Percentiles rank a stretch among this genome's conserved stretches.
These are phyloP conservation scores for Malurus melanocephalus DNA, from an alignment of 2,113 vertebrate species.

Conservation along the genomic window DNA sequence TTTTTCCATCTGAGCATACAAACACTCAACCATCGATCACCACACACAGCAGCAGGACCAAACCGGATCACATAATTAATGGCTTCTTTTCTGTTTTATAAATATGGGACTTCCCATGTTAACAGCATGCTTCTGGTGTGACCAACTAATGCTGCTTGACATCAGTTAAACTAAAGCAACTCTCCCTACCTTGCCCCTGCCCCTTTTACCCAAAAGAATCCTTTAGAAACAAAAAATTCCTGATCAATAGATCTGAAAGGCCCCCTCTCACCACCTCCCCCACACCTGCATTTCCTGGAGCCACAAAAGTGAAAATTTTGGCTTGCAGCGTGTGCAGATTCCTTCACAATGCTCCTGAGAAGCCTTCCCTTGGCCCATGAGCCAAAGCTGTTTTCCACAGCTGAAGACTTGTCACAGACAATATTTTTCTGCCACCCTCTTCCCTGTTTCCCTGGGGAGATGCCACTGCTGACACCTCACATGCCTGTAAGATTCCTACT, in stretches of 20 bases:
- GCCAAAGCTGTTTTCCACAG: background rate
- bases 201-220: background rate
- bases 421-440: background rate
- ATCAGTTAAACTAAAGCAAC: background rate
- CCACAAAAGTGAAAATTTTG: background rate
- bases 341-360: background rate
- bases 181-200: background rate
- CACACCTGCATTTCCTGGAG: background rate
- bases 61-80: background rate
- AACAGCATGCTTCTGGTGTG: accelerated
- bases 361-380: background rate
- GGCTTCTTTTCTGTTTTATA: background rate
- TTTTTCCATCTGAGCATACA: background rate
- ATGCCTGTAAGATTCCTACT: background rate
- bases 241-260: background rate
- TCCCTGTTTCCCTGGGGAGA: background rate
- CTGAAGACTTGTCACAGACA: background rate
- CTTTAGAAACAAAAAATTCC: background rate
- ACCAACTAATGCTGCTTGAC: background rate
- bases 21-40: background rate
- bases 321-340: background rate
- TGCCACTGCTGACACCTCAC: background rate
- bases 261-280: background rate
- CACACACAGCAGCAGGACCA: background rate
- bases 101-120: background rate